Evolutionary conservation across 2,113 vertebrate genomes (phyloP).

Genomic region (Alces alces): DNA sequence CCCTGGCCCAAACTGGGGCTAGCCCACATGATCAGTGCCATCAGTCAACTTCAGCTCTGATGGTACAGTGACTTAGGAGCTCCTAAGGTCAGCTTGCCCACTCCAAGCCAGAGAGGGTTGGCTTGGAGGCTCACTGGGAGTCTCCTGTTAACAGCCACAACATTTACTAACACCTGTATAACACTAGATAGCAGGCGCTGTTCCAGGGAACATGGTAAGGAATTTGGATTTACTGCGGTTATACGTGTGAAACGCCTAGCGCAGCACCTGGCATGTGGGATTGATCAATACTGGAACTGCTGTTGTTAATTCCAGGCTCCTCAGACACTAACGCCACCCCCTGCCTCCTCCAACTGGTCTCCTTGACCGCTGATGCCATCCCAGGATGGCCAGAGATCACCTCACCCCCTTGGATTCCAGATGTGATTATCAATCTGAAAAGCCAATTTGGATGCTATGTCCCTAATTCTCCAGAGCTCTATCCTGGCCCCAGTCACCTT

Average conservation of each 20-base stretch:
- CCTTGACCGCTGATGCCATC: background rate
- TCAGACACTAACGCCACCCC: background rate
- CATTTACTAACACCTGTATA: background rate
- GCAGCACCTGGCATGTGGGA: background rate
- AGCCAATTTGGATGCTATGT: background rate
- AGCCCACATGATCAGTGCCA: background rate
- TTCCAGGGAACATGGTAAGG: background rate
- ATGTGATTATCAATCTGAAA: background rate
- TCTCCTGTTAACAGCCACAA: background rate
- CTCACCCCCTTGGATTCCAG: background rate
- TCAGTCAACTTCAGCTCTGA: background rate
- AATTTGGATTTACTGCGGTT: background rate
- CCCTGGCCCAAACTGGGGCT: background rate
- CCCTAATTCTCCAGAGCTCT: background rate
- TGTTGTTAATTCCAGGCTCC: background rate
- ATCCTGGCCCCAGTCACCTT: background rate
- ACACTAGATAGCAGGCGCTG: background rate
- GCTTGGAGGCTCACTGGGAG: background rate
- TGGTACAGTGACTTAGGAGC: background rate
- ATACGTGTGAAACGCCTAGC: background rate
- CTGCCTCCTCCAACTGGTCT: background rate
- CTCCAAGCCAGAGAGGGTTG: background rate
- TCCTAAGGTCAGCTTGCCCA: background rate
- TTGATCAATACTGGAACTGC: background rate
- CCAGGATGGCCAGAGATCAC: background rate